Base-by-base conservation (phyloP, 37 sponge, comb jelly and placozoan species). In the Petrosia ficiformis region DNA sequence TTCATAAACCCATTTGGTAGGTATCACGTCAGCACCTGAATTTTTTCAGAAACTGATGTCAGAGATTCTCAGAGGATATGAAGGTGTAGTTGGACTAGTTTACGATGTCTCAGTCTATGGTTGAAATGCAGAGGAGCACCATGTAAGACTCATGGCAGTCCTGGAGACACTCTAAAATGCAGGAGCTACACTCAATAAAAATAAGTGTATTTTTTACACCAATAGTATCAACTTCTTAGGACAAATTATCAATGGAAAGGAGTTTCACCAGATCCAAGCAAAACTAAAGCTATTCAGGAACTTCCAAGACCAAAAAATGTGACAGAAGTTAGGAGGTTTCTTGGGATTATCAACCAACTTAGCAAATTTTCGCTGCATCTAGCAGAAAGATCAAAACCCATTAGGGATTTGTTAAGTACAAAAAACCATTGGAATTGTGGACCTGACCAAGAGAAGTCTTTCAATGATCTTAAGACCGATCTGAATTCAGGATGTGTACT, bases 61-160 rank as follows among this genome's bases (percentile, higher is more conserved):
- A 35, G 35, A 30, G 30, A 6, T 68, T 3, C 34, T 28, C 4
- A 39, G 70, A 48, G 54, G 54, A 34, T 35, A 58, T 22, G 59
- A 3, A 57, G 73, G 73, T 24, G 54, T 57, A 3, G 36, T 74
- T 26, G 52, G 75, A 33, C 59, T 74, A 16, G 29, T 74, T 1
- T 33, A 74, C 35, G 34, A 74, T 74, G 35, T 74, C 26, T 60
- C 57, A 10, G 31, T 74, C 4, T 36, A 74, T 25, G 59, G 75
- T 3, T 31, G 33, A 35, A 29, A 34, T 42, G 34, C 54, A 57
- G 36, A 52, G 30, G 75, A 74, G 34, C 75, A 74, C 59, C 34
- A 74, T 35, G 35, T 31, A 54, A 2, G 34, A 16, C 59, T 74
- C 34, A 6, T 8, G 25, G 54, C 60, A 25, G 60, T 74, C 14